Evolutionary conservation across 2,888 invertebrate genomes (phyloP).

Genomic region (Trissoscelio sp.): DNA sequence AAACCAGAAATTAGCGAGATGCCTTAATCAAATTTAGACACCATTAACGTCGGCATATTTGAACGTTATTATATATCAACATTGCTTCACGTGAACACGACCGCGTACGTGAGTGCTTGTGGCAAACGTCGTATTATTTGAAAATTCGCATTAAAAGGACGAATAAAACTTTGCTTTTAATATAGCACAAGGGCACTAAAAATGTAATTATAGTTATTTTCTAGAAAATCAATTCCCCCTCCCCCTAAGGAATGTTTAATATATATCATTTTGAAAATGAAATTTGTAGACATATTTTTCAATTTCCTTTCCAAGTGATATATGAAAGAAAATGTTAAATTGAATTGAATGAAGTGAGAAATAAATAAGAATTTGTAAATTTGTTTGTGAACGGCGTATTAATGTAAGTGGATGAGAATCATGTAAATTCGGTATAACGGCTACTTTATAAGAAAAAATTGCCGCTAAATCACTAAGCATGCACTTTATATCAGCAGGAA

Average conservation of each 20-base stretch:
- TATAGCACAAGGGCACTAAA: no score
- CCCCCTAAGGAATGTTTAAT: no score
- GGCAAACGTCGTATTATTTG: conserved; percentile 72
- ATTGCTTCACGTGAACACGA: conserved; percentile 62
- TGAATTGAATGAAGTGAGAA: conserved; percentile 16
- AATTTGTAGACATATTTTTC: no score
- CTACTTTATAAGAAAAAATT: conserved; percentile 53
- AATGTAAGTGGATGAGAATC: conserved; percentile 51
- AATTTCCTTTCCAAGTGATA: no score
- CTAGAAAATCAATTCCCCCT: no score
- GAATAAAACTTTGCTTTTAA: no score
- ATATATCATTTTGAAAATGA: no score
- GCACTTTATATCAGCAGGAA: conserved; percentile 43
- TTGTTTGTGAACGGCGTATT: conserved; percentile 13
- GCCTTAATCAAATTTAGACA: conserved; percentile 16
- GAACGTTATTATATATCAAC: conserved; percentile 50
- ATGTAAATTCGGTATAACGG: conserved; percentile 49
- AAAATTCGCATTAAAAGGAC: conserved; percentile 74
- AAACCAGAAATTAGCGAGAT: background rate
- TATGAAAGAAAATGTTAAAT: background rate
- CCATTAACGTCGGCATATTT: conserved; percentile 45
- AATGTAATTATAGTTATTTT: no score
- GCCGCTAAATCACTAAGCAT: conserved; percentile 48
- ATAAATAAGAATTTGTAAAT: conserved; percentile 12
- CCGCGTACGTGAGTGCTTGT: conserved; percentile 72